Percentiles rank a stretch among this genome's conserved stretches.
Evolutionary conservation across 37 sponge, comb jelly and placozoan species (phyloP).

Genomic region (Diacarnus erythraeanus): DNA sequence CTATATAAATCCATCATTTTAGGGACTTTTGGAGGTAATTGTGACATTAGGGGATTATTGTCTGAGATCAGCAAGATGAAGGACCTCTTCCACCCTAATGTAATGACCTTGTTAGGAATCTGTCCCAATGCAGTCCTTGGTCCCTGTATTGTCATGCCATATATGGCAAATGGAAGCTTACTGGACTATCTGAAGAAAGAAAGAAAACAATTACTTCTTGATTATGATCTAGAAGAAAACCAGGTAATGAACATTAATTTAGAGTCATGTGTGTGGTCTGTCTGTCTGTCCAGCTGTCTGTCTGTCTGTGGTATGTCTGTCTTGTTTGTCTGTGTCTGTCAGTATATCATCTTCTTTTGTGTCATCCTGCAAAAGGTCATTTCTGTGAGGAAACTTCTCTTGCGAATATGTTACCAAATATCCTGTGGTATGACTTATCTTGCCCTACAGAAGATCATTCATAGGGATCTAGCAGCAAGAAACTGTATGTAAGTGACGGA

Average conservation of each 20-base stretch:
- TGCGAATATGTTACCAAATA: conserved; percentile 32
- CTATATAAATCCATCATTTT: background rate
- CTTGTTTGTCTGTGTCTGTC: background rate
- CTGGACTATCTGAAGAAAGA: conserved; percentile 40
- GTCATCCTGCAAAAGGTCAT: conserved; percentile 2
- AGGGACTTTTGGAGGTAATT: background rate
- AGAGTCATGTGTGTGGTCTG: too few species aligned
- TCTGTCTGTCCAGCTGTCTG: too few species aligned
- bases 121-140: conserved; percentile 8
- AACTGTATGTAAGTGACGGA: conserved; percentile 27
- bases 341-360: background rate
- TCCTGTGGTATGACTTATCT: conserved; percentile 37
- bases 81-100: conserved; percentile 32
- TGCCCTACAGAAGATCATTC: conserved; percentile 20
- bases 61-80: conserved; percentile 31
- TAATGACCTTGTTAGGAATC: conserved; percentile 45
- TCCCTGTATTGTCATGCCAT: conserved; percentile 33
- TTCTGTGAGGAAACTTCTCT: conserved; percentile 22
- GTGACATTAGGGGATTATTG: conserved; percentile 17
- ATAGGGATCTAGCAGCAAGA: conserved; percentile 43
- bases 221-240: conserved; percentile 7
- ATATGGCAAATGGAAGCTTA: conserved; percentile 50
- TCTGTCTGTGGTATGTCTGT: too few species aligned
- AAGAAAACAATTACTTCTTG: conserved; percentile 1
- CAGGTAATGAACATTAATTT: background rate